phyloP scores from a whole-genome alignment of 2,113 vertebrate species.

The Tachysurus vachellii region DNA sequence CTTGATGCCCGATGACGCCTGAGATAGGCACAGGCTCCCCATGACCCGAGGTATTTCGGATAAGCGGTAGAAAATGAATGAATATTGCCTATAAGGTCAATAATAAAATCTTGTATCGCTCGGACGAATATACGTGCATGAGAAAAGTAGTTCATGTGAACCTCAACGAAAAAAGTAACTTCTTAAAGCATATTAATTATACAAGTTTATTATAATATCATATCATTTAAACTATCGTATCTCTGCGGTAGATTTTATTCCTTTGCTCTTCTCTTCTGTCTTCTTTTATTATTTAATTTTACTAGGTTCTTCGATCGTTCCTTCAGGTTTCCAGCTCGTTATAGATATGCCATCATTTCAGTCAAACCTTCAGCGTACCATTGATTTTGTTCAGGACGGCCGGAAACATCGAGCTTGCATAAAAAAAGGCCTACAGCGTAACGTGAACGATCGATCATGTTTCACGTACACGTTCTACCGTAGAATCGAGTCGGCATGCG shows the following conservation, averaged over 20 bases:
- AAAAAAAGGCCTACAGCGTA: background rate
- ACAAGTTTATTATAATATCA: background rate
- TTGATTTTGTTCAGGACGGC: constrained; percentile 31
- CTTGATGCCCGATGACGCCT: too few relatives aligned
- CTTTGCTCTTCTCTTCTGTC: background rate
- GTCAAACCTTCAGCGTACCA: constrained; percentile 20
- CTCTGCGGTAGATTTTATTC: background rate
- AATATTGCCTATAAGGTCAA: background rate
- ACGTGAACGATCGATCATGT: constrained; percentile 24
- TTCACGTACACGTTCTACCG: constrained; percentile 11
- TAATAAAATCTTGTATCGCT: background rate
- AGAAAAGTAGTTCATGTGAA: background rate
- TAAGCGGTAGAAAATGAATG: too few relatives aligned
- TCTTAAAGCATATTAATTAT: background rate
- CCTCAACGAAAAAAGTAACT: background rate
- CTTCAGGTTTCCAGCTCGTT: background rate
- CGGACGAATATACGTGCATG: background rate
- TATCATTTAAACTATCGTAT: background rate
- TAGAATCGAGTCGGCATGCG: background rate
- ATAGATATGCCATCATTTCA: constrained; percentile 3
- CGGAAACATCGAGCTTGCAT: constrained; percentile 10
- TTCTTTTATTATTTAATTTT: background rate
- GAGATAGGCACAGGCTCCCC: too few relatives aligned
- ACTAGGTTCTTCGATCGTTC: background rate
- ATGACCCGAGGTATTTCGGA: too few relatives aligned